Conservation (phyloP, 2,113 vertebrate species). For the Megatriorchis doriae region DNA sequence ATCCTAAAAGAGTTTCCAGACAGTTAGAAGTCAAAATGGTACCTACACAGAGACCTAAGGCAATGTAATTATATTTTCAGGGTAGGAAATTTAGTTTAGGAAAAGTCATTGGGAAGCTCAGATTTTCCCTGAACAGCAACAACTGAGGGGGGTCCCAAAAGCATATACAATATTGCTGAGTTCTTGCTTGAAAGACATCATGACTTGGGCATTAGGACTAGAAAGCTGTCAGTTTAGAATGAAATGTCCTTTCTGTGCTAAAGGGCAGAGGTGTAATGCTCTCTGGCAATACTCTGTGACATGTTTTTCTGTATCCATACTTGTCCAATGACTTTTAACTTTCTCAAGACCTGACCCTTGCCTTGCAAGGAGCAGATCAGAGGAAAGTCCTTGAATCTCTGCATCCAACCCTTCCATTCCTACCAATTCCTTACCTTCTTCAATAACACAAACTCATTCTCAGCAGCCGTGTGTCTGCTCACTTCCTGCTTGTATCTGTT, state of each 20-base stretch:
- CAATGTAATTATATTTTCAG: not conserved
- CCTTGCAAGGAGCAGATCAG: not conserved
- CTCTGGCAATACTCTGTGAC: not conserved
- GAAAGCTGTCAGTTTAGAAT: not conserved
- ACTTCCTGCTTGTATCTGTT: slow-evolving; percentile 81
- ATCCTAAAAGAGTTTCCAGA: slow-evolving; percentile 43
- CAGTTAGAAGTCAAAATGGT: not conserved
- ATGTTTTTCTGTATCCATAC: not conserved
- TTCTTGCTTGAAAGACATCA: not conserved
- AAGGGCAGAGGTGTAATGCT: not conserved
- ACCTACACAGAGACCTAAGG: not conserved
- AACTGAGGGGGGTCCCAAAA: not conserved
- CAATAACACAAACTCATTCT: slow-evolving; percentile 77
- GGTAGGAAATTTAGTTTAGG: not conserved
- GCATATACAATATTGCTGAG: too few relatives aligned
- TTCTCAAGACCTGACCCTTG: not conserved
- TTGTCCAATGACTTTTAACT: not conserved
- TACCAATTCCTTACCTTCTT: slow-evolving; percentile 76
- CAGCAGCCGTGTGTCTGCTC: slow-evolving; percentile 70
- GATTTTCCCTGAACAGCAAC: too few relatives aligned
- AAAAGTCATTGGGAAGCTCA: not conserved
- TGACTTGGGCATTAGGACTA: too few relatives aligned
- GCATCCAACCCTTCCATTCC: not conserved
- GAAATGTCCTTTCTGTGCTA: not conserved
- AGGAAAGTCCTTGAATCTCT: not conserved